These are phyloP conservation scores for Drosophila ohnishii DNA, from an alignment of 1,140 invertebrate genomes.

Conservation along the genomic window DNA sequence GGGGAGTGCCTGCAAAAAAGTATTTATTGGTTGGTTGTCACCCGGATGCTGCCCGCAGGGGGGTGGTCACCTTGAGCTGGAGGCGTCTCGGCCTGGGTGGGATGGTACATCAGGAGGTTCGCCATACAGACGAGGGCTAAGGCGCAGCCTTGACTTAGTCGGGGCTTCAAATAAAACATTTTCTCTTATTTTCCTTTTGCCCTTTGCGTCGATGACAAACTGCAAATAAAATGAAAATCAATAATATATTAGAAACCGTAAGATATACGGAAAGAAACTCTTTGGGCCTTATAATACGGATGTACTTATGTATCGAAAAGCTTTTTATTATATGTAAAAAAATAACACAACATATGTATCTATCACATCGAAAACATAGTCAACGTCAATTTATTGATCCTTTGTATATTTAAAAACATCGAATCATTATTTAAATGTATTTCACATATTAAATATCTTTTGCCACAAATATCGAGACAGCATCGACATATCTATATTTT, in stretches of 20 bases:
- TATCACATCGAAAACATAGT: too few relatives aligned
- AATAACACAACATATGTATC: too few relatives aligned
- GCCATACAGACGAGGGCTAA: slow-evolving; percentile 45
- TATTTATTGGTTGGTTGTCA: neutral
- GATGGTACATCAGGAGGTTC: slow-evolving; percentile 34
- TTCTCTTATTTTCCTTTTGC: slow-evolving; percentile 1
- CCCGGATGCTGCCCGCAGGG: neutral
- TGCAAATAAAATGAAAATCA: slow-evolving; percentile 18
- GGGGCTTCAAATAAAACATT: slow-evolving; percentile 48
- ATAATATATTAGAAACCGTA: slow-evolving; percentile 4
- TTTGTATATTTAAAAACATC: neutral
- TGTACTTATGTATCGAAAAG: neutral
- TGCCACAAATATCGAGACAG: neutral
- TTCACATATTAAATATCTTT: too few relatives aligned
- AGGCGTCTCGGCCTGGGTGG: slow-evolving; percentile 45
- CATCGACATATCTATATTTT: neutral
- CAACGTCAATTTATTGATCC: neutral
- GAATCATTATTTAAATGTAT: too few relatives aligned
- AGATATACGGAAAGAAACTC: neutral
- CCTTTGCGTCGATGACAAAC: slow-evolving; percentile 8
- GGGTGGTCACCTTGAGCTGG: slow-evolving; percentile 45
- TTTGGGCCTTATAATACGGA: neutral
- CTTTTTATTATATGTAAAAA: neutral
- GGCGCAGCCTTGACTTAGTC: slow-evolving; percentile 50
- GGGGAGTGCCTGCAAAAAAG: slow-evolving; percentile 46